phyloP scores from a whole-genome alignment of 2,888 invertebrate species.

The Ditylenchus weischeri region DNA sequence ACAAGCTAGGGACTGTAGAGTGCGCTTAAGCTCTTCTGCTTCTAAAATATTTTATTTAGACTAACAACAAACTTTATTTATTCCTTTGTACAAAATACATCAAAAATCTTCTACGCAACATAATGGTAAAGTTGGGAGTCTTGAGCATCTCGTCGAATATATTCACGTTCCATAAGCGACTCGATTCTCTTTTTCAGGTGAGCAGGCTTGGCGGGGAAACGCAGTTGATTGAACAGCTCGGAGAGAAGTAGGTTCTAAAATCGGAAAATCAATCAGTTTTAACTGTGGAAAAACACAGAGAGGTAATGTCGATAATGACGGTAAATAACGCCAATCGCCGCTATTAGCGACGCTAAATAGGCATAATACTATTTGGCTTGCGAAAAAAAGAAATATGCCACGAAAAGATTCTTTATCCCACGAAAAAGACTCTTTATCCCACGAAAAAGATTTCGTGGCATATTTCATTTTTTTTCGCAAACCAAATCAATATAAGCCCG shows the following conservation, averaged over 20 bases:
- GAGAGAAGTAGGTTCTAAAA: conserved; percentile 84
- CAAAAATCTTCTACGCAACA: conserved; percentile 64
- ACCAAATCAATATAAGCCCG: too few species aligned
- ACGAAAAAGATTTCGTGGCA: too few species aligned
- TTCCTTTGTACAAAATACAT: too few species aligned
- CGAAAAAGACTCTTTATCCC: too few species aligned
- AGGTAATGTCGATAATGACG: too few species aligned
- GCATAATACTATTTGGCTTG: too few species aligned
- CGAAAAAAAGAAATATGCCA: too few species aligned
- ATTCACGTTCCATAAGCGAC: conserved; percentile 96
- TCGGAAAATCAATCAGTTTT: conserved; percentile 60
- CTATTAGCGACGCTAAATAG: too few species aligned
- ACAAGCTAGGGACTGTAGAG: conserved; percentile 92
- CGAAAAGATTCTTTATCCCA: too few species aligned
- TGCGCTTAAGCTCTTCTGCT: conserved; percentile 84
- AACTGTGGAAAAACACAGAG: not conserved
- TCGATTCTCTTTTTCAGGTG: conserved; percentile 99
- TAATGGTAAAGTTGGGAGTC: conserved; percentile 97
- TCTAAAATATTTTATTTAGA: not conserved
- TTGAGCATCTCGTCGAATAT: conserved; percentile 97
- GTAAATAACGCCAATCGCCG: too few species aligned
- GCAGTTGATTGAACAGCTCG: conserved; percentile 92
- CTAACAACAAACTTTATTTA: too few species aligned
- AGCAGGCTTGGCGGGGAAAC: conserved; percentile 97
- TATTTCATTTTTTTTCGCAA: too few species aligned